phyloP scores from a whole-genome alignment of 2,113 vertebrate genomes.

The Ptilorrhoa leucosticta region DNA sequence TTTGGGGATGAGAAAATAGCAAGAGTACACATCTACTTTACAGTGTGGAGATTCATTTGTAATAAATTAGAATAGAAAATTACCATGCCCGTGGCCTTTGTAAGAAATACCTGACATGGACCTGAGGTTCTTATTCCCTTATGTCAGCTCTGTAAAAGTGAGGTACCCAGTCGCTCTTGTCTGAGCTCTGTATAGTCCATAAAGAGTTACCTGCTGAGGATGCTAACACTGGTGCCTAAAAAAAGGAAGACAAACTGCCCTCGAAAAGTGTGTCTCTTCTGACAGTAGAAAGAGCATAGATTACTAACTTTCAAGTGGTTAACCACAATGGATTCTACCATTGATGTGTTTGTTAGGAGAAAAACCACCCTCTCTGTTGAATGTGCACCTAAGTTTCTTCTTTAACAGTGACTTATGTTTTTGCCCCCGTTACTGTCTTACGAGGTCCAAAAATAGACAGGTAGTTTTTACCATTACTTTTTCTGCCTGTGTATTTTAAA shows the following conservation, averaged over 20 bases:
- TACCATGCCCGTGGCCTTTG: not conserved
- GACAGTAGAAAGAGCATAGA: not conserved
- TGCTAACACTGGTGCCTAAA: not conserved
- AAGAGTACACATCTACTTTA: not conserved
- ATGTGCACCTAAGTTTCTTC: not conserved
- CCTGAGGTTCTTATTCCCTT: not conserved
- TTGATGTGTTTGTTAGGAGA: not conserved
- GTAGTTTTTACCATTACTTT: not conserved
- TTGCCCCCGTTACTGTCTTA: not conserved
- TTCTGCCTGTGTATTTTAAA: not conserved
- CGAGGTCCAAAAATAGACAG: not conserved
- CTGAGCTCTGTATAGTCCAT: not conserved
- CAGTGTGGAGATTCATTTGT: not conserved
- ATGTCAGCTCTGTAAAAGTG: not conserved
- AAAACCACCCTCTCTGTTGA: not conserved
- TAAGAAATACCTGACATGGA: not conserved
- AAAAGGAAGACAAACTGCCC: not conserved
- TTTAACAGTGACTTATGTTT: not conserved
- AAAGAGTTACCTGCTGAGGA: not conserved
- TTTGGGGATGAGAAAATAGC: not conserved
- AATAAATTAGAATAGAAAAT: not conserved
- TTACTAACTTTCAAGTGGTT: not conserved
- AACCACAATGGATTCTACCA: not conserved
- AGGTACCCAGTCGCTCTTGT: not conserved
- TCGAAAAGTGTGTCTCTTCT: not conserved